Evolutionary conservation across 2,113 vertebrate genomes (phyloP).

Genomic region (Brachyhypopomus gauderio): DNA sequence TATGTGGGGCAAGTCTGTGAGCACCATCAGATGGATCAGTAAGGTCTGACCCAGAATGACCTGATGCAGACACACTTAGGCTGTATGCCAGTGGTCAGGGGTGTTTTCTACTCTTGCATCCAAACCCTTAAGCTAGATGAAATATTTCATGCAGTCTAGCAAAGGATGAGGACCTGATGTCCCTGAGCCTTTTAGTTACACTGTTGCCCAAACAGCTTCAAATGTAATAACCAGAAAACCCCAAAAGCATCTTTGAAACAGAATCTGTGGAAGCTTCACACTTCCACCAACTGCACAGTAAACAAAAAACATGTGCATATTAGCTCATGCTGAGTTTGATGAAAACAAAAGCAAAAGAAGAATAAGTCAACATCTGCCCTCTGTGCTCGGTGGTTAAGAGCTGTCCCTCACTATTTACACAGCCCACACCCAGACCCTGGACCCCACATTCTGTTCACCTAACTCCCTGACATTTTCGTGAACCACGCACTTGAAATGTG

Average conservation of each 20-base stretch:
- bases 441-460: conserved; percentile 73
- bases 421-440: conserved; percentile 63
- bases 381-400: conserved; percentile 64
- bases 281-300: neutral
- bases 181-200: conserved; percentile 35
- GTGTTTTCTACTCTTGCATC: conserved; percentile 68
- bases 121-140: neutral
- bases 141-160: conserved; percentile 15
- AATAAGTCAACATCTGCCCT: conserved; percentile 54
- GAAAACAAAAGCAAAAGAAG: conserved; percentile 24
- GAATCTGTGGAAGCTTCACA: conserved; percentile 13
- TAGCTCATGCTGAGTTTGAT: neutral
- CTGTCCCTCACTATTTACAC: conserved; percentile 59
- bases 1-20: conserved; percentile 68
- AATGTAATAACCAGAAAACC: conserved; percentile 33
- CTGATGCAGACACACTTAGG: conserved; percentile 82
- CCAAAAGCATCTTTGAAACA: conserved; percentile 12
- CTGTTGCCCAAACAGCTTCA: conserved; percentile 47
- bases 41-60: conserved; percentile 83
- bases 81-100: conserved; percentile 72
- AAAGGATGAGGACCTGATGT: conserved; percentile 14
- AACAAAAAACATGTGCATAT: neutral
- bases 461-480: conserved; percentile 83
- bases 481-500: conserved; percentile 83
- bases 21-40: conserved; percentile 67